phyloP scores from a whole-genome alignment of 2,113 vertebrate species.

The Gymnogyps californianus region DNA sequence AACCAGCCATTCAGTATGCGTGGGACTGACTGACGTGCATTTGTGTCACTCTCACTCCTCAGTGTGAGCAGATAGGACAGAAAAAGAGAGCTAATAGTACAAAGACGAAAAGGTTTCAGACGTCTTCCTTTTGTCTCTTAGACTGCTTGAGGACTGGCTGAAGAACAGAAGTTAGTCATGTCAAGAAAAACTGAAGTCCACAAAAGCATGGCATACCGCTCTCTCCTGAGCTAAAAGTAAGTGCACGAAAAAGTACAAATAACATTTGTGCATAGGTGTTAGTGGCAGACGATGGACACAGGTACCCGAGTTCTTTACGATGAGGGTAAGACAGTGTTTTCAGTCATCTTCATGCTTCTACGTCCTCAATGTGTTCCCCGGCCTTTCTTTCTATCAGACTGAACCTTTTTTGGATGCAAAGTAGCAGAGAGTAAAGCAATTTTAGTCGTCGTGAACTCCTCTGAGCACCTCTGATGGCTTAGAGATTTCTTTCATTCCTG shows the following conservation, averaged over 20 bases:
- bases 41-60: not conserved
- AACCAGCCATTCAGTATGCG: accelerated
- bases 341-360: not conserved
- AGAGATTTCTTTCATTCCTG: conserved; percentile 44
- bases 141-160: not conserved
- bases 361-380: not conserved
- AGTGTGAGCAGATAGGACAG: not conserved
- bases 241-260: not conserved
- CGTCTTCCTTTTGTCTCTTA: not conserved
- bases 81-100: not conserved
- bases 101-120: not conserved
- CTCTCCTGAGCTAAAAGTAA: not conserved
- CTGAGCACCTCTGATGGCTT: not conserved
- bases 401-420: conserved; percentile 1
- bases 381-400: not conserved
- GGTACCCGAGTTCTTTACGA: not conserved
- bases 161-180: not conserved
- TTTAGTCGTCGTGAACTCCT: not conserved
- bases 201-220: not conserved
- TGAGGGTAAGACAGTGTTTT: not conserved
- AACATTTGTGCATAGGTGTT: accelerated
- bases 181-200: not conserved
- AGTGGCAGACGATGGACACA: not conserved
- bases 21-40: no score
- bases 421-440: conserved; percentile 33